Conservation (phyloP, 2,888 invertebrate genomes). For the Melieria picta region DNA sequence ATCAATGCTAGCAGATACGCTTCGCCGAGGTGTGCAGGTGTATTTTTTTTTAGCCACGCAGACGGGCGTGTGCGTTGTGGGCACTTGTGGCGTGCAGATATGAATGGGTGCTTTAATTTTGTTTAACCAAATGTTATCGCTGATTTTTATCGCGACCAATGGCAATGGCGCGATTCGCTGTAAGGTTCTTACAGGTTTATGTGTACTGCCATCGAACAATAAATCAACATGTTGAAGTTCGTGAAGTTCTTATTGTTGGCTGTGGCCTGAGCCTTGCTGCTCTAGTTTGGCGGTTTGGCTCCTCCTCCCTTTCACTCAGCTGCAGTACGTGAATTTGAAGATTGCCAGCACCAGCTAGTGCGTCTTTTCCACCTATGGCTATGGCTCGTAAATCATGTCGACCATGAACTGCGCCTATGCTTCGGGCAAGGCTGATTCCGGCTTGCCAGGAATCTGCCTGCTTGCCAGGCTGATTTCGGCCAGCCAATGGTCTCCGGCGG, state of each 20-base stretch:
- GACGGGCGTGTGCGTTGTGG: background rate
- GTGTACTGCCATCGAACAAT: slow-evolving; percentile 13
- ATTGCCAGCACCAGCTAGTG: slow-evolving; percentile 65
- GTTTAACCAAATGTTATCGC: too few relatives aligned
- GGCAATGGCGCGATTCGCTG: too few relatives aligned
- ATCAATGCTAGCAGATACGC: background rate
- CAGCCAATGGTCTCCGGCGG: slow-evolving; percentile 46
- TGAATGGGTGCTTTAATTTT: too few relatives aligned
- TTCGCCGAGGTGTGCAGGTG: too few relatives aligned
- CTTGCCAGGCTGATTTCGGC: slow-evolving; percentile 53
- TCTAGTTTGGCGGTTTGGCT: too few relatives aligned
- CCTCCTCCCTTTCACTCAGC: slow-evolving; percentile 34
- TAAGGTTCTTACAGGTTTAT: background rate
- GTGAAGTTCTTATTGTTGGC: slow-evolving; percentile 33
- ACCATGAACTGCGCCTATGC: slow-evolving; percentile 50
- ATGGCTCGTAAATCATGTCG: slow-evolving; percentile 37
- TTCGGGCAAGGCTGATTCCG: slow-evolving; percentile 45
- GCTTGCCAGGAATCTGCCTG: too few relatives aligned
- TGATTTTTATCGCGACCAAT: too few relatives aligned
- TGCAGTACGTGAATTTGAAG: slow-evolving; percentile 64
- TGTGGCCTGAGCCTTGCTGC: slow-evolving; percentile 33
- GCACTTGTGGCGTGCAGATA: background rate
- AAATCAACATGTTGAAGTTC: slow-evolving; percentile 37
- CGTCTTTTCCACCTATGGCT: slow-evolving; percentile 60
- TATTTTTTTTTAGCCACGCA: too few relatives aligned